These are phyloP conservation scores for Biston betularia DNA, from an alignment of 2,888 invertebrate genomes.

Conservation along the genomic window DNA sequence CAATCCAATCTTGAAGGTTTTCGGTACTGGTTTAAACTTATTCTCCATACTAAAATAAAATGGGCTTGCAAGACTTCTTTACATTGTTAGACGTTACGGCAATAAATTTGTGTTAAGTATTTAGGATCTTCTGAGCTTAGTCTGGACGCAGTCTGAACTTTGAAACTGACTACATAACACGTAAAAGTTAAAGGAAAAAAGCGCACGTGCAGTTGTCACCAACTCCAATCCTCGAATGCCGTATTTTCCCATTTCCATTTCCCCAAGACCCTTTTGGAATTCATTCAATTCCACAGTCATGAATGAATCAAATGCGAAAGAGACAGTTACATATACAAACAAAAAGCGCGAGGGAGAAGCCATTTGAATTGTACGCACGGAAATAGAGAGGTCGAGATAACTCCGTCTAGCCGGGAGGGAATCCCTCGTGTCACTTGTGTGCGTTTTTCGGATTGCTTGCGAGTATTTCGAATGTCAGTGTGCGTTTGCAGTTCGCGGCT, in stretches of 20 bases:
- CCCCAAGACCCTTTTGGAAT: conserved; percentile 56
- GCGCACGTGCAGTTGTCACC: conserved; percentile 63
- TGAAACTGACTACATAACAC: neutral
- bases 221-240: conserved; percentile 61
- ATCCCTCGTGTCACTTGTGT: conserved; percentile 86
- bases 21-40: no score
- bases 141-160: neutral
- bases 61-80: no score
- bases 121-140: no score
- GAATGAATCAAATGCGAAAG: conserved; percentile 84
- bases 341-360: conserved; percentile 68
- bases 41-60: no score
- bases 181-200: conserved; percentile 35
- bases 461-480: conserved; percentile 77
- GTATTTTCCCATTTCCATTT: conserved; percentile 27
- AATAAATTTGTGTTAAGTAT: no score
- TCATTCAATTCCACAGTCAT: conserved; percentile 82
- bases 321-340: conserved; percentile 58
- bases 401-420: conserved; percentile 86
- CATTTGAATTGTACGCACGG: conserved; percentile 85
- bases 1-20: no score
- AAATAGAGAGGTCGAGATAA: conserved; percentile 84
- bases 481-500: conserved; percentile 59
- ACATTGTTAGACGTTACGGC: no score
- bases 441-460: conserved; percentile 81